Base-by-base conservation (phyloP, 2,888 invertebrate genomes). In the Tanytarsus gracilentus region DNA sequence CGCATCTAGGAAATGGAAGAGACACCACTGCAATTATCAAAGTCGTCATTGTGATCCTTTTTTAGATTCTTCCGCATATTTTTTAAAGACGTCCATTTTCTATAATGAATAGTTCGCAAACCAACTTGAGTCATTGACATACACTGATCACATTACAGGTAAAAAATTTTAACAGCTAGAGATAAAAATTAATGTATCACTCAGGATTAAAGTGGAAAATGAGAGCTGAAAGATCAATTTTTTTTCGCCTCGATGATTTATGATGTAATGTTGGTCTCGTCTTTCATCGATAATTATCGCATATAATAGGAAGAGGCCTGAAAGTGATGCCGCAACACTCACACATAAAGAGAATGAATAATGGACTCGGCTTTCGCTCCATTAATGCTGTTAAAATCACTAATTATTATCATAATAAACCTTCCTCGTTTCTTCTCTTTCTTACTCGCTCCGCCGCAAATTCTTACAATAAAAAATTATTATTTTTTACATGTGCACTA, bases 281-380 rank as follows among this genome's bases (percentile, higher is more conserved):
- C 58, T 58, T 58, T 58, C 58, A 58, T 58, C 58, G 58, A 58
- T 58, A 58, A 58, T 58, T 58, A 58, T 48, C 58, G 27, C 21
- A n/a, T 44, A 44, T 44, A 44, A 33, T 23, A 44, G 44, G 23
- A 44, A 23, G 33, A 27, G 5, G 50, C 29, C 40, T 48, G 27
- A 48, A 58, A 44, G 27, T 21, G 48, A 48, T 40, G 18, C 29
- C 23, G 56, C 27, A 29, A n/a, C n/a, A n/a, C n/a, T n/a, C n/a
- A n/a, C n/a, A n/a, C n/a, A n/a, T n/a, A n/a, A n/a, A 48, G 18
- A 27, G 49, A 26, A 44, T 44, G 44, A 44, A 44, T 44, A 44
- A 44, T 44, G 44, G 44, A 44, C 44, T 44, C 44, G 11, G 11
- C 21, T 44, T 23, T 44, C 44, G 11, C 27, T 49, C 14, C 26